Evolutionary conservation across 1,140 invertebrate species (phyloP).

Genomic region (Chelonus insularis): DNA sequence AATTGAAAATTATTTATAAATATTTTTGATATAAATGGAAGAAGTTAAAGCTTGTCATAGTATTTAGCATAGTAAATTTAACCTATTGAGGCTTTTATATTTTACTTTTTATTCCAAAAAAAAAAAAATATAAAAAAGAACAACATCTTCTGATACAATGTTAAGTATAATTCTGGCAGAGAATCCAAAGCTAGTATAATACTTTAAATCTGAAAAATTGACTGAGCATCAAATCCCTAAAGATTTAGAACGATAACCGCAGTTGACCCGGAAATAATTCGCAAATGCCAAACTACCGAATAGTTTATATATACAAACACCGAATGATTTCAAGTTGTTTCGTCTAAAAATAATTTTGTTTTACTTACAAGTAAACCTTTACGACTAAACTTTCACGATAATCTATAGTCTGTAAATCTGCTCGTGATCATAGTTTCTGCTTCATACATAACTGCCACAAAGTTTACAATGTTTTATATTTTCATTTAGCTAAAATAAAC

Average conservation of each 20-base stretch:
- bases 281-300: constrained; percentile 10
- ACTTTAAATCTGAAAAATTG: background rate
- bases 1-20: too few species aligned
- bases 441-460: background rate
- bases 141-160: too few species aligned
- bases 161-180: too few species aligned
- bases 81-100: too few species aligned
- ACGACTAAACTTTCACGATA: constrained; percentile 10
- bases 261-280: constrained; percentile 20
- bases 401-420: background rate
- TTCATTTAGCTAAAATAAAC: too few species aligned
- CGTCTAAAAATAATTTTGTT: constrained; percentile 32
- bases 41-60: too few species aligned
- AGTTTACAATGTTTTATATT: background rate
- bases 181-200: background rate
- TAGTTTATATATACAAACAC: constrained; percentile 5
- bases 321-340: constrained; percentile 15
- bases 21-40: too few species aligned
- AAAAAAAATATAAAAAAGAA: too few species aligned
- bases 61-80: too few species aligned
- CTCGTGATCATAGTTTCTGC: too few species aligned
- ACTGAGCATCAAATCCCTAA: background rate
- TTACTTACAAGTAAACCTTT: constrained; percentile 25
- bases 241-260: constrained; percentile 10
- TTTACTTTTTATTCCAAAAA: too few species aligned